Base-by-base conservation (phyloP, 2,113 vertebrate species). In the Varanus salvator region DNA sequence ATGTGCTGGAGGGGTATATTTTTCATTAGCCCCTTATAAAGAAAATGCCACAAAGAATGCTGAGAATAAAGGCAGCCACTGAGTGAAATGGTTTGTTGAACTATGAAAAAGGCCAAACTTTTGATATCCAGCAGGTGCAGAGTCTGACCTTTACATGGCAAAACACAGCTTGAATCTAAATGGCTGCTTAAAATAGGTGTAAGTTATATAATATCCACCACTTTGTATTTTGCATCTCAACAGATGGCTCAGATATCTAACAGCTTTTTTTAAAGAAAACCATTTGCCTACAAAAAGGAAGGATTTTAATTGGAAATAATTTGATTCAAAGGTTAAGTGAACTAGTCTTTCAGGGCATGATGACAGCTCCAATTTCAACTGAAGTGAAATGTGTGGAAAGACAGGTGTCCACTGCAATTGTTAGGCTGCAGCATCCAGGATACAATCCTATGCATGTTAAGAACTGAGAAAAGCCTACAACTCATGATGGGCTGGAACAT, bases 71-170 rank as follows among this genome's bases (percentile, higher is more conserved):
- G 34, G 74, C 57, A 91, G 75, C 50, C 3, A 66, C 48, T 71
- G 72, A 84, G 86, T 72, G 86, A 87, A 91, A 84, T 84, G 27
- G 83, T 84, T 60, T 71, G 27, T 72, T 85, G 86, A 87, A 91
- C 86, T 87, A 84, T 84, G 90, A 69, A 72, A 34, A 71, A 84
- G 90, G 86, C 86, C 90, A 91, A 74, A 84, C 82, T 85, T 88
- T 84, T 84, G 76, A 88, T 88, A 84, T 66, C 87, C 68, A 82
- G 83, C 87, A 85, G 90, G 87, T 81, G 87, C 90, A 85, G 86
- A 84, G 31, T 71, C 86, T 91, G 81, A 91, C 90, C 86, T 91
- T 91, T 91, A 78, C 86, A 72, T 52, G 31, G 60, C 68, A 72
- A 85, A 85, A 85, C 76, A 81, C 31, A 23, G 52, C 57, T 74